Evolutionary conservation across 2,113 vertebrate species (phyloP), one percentile per base, ranked within the genome.

Genomic region (Maccullochella peelii): DNA sequence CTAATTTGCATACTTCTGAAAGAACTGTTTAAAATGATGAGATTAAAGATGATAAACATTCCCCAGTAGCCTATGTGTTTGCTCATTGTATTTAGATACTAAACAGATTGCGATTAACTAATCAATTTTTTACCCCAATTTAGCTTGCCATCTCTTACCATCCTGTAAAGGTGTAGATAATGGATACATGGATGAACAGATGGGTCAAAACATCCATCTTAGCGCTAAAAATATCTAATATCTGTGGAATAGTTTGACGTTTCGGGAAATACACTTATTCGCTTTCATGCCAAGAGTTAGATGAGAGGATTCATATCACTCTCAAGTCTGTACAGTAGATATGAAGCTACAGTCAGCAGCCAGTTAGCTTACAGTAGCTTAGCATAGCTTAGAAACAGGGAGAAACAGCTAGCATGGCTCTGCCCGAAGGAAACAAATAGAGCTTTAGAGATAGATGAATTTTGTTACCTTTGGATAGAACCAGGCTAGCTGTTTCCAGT

Each of bases 1-100:
- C n/a, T 6, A 77, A 23, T 47, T 25, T 78, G n/a, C 16, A 71
- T 44, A 23, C 1, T 25, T 2, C 7, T 14, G 11, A n/a, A 20
- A 38, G 2, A 54, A 52, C 4, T 21, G 33, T 69, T 77, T 62
- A 11, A 76, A 82, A 42, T 66, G 55, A 85, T 27, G 36, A 57
- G 23, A 80, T 88, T 86, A 79, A 58, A 7, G 30, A 16, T 61
- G 54, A 78, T 58, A 18, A 79, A 59, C 38, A 66, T 71, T 25
- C 44, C 4, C 52, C 27, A 57, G 54, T 55, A 10, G 33, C 15
- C 40, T 67, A 5, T 55, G 21, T 65, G 42, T 71, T 68, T 61
- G 36, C 36, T 85, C 18, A 55, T 12, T 73, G 47, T 4, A 36
- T 58, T 73, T 40, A 63, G 15, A 18, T 27, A 16, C 25, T 33